These are phyloP conservation scores for Paracanthobrama guichenoti DNA, from an alignment of 2,113 vertebrate species.

Conservation along the genomic window DNA sequence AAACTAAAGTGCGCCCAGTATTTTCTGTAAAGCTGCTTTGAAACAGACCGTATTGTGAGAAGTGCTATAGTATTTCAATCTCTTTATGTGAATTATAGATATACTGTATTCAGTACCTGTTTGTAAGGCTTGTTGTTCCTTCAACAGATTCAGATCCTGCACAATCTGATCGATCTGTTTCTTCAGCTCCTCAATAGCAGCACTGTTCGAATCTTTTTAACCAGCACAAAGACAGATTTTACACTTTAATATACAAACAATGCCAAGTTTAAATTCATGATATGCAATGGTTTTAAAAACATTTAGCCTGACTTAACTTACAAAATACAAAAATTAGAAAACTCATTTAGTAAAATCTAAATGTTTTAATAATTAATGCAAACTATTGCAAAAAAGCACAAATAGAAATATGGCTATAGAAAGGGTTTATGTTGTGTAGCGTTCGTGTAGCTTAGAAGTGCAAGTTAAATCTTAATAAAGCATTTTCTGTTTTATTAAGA, in stretches of 20 bases:
- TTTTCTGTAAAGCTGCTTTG: too few species aligned
- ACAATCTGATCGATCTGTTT: slow-evolving; percentile 81
- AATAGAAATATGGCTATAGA: neutral
- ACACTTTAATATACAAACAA: neutral
- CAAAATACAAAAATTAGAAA: neutral
- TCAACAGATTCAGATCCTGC: slow-evolving; percentile 85
- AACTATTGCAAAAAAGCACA: neutral
- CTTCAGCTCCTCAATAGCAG: slow-evolving; percentile 87
- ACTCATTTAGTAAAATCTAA: neutral
- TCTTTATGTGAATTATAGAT: too few species aligned
- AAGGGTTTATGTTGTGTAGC: neutral
- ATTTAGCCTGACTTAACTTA: neutral
- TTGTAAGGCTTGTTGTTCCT: slow-evolving; percentile 92
- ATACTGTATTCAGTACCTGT: slow-evolving; percentile 77
- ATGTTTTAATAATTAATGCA: neutral
- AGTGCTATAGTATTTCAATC: too few species aligned
- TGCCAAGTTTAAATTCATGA: neutral
- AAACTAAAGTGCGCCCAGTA: too few species aligned
- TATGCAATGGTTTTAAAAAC: neutral
- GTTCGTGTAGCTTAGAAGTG: neutral
- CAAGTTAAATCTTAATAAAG: neutral
- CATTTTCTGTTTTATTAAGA: neutral
- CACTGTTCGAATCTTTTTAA: slow-evolving; percentile 67
- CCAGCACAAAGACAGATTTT: slow-evolving; percentile 7
- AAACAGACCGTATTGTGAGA: too few species aligned